Evolutionary conservation across 1,140 invertebrate species (phyloP).

Genomic region (Drosophila sturtevanti): DNA sequence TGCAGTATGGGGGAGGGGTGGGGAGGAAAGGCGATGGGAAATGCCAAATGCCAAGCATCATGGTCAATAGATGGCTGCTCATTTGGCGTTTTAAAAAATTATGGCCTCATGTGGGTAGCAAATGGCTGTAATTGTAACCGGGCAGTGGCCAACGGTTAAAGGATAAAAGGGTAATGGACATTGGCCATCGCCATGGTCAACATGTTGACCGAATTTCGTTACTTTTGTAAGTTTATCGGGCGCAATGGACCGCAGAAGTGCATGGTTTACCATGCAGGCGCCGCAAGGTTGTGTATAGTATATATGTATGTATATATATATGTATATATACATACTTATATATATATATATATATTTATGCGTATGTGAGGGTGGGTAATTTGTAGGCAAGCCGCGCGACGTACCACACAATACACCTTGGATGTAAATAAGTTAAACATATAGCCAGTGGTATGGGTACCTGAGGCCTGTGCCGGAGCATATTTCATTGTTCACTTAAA

Average conservation of each 20-base stretch:
- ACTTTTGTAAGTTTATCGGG: constrained; percentile 72
- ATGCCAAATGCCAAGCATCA: constrained; percentile 66
- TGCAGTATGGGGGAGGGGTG: not conserved
- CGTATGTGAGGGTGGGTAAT: constrained; percentile 43
- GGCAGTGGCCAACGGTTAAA: constrained; percentile 14
- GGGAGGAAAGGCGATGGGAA: constrained; percentile 6
- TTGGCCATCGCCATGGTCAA: constrained; percentile 40
- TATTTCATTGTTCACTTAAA: constrained; percentile 80
- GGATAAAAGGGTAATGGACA: constrained; percentile 3
- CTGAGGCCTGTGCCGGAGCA: constrained; percentile 40
- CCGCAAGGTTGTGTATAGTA: constrained; percentile 29
- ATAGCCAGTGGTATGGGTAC: constrained; percentile 22
- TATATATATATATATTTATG: not conserved
- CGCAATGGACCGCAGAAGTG: constrained; percentile 43
- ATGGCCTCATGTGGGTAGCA: constrained; percentile 77
- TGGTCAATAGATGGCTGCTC: constrained; percentile 77
- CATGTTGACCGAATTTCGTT: constrained; percentile 75
- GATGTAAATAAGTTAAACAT: constrained; percentile 66
- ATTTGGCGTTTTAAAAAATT: constrained; percentile 76
- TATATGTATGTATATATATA: constrained; percentile 1
- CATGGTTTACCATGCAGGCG: constrained; percentile 29
- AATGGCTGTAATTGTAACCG: constrained; percentile 38
- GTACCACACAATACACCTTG: constrained; percentile 55
- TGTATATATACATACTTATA: not conserved
- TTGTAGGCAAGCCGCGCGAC: constrained; percentile 65